Evolutionary conservation across 2,888 invertebrate genomes (phyloP), one percentile per base, ranked within the genome.

Genomic region (Neuroscelio doddi): DNA sequence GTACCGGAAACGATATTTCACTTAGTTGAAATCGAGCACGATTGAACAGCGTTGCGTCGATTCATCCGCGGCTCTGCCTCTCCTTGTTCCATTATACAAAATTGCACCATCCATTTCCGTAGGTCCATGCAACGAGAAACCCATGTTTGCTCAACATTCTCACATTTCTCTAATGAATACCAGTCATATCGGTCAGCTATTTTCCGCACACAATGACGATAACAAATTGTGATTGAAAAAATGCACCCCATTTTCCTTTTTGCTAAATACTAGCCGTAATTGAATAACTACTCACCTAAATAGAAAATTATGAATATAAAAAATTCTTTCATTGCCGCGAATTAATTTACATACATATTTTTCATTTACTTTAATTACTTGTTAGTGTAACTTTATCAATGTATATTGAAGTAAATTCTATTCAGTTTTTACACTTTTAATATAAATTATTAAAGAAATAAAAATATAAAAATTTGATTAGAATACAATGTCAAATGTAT

Each of bases 1-100:
- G 17, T 38, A 38, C 14, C 38, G 38, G 38, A 38, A n/a, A 34
- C 41, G 27, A 58, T 70, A 73, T 53, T 65, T 74, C 39, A 44
- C 29, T 45, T 15, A 15, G 29, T 21, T 55, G 53, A 53, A 59
- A 69, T 66, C 38, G 55, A 34, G 39, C 16, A 30, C 56, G 72
- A 68, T 70, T 44, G 65, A 59, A 55, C 38, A 30, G 56, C 50
- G 55, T 39, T 45, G 44, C 55, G 14, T 49, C 67, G 32, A 57
- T 68, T 69, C 59, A 68, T 69, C 56, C 52, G 32, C 52, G 53
- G 45, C 52, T 56, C 47, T 34, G 38, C 58, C 47, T 55, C 41
- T 55, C 47, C 70, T 73, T 70, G 57, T 66, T 70, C 70, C 72
- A 72, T 74, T 74, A 70, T 51, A 59, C 65, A 64, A 71, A 75